Evolutionary conservation across 2,113 vertebrate species (phyloP), one percentile per base, ranked within the genome.

Genomic region (Myiagra hebetior): DNA sequence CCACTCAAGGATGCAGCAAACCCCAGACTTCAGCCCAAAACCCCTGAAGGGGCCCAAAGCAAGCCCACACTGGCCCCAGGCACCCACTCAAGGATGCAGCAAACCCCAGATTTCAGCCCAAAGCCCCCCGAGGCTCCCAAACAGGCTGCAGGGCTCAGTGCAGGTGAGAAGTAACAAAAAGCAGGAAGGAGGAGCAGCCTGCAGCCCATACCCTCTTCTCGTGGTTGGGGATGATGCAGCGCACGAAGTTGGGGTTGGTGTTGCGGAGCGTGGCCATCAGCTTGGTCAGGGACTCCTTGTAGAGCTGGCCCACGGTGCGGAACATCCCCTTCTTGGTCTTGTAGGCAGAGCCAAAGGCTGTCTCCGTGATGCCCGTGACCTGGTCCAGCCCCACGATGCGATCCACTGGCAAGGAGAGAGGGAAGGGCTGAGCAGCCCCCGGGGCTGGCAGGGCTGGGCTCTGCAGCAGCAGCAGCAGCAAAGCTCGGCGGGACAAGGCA

Each of bases 301-400:
- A 99, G 41, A 99, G 98, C 24, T 99, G 99, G 7, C 99, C 99
- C 6, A 99, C 99, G 0, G 99, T 99, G 9, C 99, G 98, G 57
- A 99, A 99, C 99, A 99, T 99, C 46, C 99, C 99, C 97, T 99
- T 99, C 97, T 99, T 99, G 26, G 99, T 99, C 98, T 99, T 99
- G 91, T 99, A 99, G 0, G 99, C 98, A 1, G 99, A 98, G 64
- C 99, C 99, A 11, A 99, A 99, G 6, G 99, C 99, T 0, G 99
- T 99, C 97, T 99, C 99, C 1, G 99, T 99, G 98, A 99, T 99
- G 5, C 99, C 99, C 0, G 99, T 99, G 88, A 99, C 99, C 97
- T 99, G 99, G 97, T 99, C 99, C 97, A 99, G 98, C 70, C 99
- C 99, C 83, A 99, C 99, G 12, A 99, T 99, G 8, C 99, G 99